These are phyloP conservation scores for Macrobrachium rosenbergii DNA, from an alignment of 1,140 invertebrate species.

Conservation along the genomic window DNA sequence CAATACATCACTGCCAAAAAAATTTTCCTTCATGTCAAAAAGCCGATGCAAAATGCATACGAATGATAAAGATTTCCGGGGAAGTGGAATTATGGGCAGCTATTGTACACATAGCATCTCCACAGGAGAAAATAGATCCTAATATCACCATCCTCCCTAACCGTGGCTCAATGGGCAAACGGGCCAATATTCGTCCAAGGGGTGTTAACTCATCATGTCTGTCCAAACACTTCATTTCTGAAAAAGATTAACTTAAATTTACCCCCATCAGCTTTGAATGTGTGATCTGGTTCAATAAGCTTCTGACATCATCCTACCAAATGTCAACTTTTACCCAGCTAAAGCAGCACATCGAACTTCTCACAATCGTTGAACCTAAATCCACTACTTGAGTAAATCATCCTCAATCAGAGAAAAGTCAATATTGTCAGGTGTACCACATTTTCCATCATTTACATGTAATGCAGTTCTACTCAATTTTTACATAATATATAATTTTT, in stretches of 20 bases:
- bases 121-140: slow-evolving; percentile 86
- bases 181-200: slow-evolving; percentile 91
- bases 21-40: background rate
- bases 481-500: no score
- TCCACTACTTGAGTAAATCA: no score
- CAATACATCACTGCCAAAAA: no score
- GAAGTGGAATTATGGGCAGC: slow-evolving; percentile 94
- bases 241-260: slow-evolving; percentile 68
- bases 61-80: slow-evolving; percentile 85
- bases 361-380: no score
- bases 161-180: slow-evolving; percentile 91
- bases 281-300: no score
- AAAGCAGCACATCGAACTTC: no score
- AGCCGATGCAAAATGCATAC: slow-evolving; percentile 55
- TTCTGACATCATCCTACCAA: background rate
- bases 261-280: background rate
- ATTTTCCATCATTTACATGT: no score
- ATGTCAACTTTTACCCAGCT: no score
- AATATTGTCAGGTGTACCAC: no score
- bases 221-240: slow-evolving; percentile 91
- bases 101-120: slow-evolving; percentile 91
- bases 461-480: no score
- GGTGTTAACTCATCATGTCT: slow-evolving; percentile 87
- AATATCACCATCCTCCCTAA: slow-evolving; percentile 96
- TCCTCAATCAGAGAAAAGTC: no score